Evolutionary conservation across 2,113 vertebrate species (phyloP).

Genomic region (Cyanoramphus novaezelandiae): DNA sequence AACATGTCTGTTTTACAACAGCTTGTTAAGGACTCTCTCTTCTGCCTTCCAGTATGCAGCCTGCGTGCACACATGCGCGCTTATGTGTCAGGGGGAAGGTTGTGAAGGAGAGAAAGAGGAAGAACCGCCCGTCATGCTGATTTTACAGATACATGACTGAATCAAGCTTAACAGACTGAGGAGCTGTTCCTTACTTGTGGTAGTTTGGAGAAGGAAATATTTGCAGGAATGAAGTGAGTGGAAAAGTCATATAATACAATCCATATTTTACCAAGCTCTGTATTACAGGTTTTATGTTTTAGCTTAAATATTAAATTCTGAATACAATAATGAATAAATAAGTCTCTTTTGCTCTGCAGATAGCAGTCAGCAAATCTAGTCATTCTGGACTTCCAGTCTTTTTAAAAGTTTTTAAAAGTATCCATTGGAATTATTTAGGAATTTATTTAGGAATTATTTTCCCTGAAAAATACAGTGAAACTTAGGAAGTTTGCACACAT

Average conservation of each 20-base stretch:
- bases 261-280: background rate
- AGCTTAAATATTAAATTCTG: background rate
- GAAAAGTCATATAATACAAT: background rate
- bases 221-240: background rate
- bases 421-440: background rate
- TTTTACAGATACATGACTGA: background rate
- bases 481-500: background rate
- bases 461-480: background rate
- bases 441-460: background rate
- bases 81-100: background rate
- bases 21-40: constrained; percentile 22
- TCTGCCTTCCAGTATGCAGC: constrained; percentile 25
- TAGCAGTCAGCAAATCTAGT: background rate
- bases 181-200: background rate
- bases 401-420: background rate
- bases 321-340: background rate
- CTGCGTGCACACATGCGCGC: background rate
- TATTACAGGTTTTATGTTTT: background rate
- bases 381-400: background rate
- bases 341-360: background rate
- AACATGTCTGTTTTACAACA: constrained; percentile 26
- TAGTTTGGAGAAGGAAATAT: background rate
- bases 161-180: background rate
- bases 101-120: constrained; percentile 37
- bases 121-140: background rate